Evolutionary conservation across 2,113 vertebrate genomes (phyloP).

Genomic region (Ibidorhyncha struthersii): DNA sequence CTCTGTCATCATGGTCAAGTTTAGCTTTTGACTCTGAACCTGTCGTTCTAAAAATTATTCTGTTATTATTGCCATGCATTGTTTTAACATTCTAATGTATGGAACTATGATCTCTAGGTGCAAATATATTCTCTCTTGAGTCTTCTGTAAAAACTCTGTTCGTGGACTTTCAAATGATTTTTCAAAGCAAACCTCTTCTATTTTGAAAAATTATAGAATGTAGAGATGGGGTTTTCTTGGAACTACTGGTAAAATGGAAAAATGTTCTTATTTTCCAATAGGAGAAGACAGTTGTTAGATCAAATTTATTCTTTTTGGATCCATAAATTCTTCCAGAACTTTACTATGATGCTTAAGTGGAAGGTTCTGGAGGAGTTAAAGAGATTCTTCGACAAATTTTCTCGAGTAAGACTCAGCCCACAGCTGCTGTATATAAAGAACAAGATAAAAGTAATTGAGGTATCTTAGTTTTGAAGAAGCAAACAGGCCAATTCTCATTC

Average conservation of each 20-base stretch:
- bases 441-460: background rate
- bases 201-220: background rate
- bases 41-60: constrained; percentile 12
- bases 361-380: background rate
- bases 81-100: constrained; percentile 1
- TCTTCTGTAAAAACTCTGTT: background rate
- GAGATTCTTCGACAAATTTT: background rate
- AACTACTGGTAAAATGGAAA: background rate
- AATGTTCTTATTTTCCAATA: background rate
- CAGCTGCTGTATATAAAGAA: background rate
- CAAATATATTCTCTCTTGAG: background rate
- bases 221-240: background rate
- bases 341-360: background rate
- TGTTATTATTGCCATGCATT: background rate
- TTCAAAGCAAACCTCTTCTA: background rate
- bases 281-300: background rate
- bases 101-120: background rate
- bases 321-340: background rate
- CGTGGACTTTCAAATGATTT: background rate
- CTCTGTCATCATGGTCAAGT: background rate
- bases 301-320: background rate
- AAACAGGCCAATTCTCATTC: background rate
- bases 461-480: background rate
- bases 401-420: background rate
- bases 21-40: constrained; percentile 2